Evolutionary conservation across 2,797 vertebrate genomes (phyloP), one percentile per base, ranked within the genome.

Genomic region (Melanotaenia trifasciata): DNA sequence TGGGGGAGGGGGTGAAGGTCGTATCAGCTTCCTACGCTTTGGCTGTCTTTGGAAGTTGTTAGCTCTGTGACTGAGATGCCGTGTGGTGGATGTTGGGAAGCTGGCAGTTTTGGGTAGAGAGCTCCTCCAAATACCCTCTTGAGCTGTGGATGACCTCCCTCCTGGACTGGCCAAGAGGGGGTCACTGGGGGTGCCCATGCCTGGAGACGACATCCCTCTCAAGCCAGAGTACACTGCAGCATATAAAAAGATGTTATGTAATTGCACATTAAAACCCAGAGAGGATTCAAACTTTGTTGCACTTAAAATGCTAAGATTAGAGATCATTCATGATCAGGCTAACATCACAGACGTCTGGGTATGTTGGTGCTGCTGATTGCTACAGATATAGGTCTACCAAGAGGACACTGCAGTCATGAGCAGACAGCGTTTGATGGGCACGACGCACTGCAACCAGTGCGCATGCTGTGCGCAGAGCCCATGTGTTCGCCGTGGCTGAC

Each of bases 21-120:
- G 93, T 61, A 99, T 97, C 67, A 94, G 87, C 90, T 97, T 99
- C 72, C 93, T 95, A 18, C 96, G 94, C 81, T 98, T 98, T 0
- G 97, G 97, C 84, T 99, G 97, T 61, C 98, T 96, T 90, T 99
- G 98, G 94, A 98, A 99, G 92, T 98, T 99, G 95, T 99, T 99
- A 86, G 98, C 98, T 9, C 98, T 91, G 86, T 99, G 97, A 73
- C 98, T 99, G 88, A 99, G 95, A 86, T 97, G 98, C 45, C 93
- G 92, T 0, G 95, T 96, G 84, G 96, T 95, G 0, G 95, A 96
- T 0, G 94, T 94, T 0, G 96, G 85, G 84, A 95, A 98, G 81
- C 94, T 94, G 11, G 94, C 92, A 2, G 95, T 89, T 78, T 96
- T 96, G 79, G 95, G 92, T n/a, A 95, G 85, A 2, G 92, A 92